These are phyloP conservation scores for Puntigrus tetrazona DNA, from an alignment of 2,113 vertebrate genomes.

Conservation along the genomic window DNA sequence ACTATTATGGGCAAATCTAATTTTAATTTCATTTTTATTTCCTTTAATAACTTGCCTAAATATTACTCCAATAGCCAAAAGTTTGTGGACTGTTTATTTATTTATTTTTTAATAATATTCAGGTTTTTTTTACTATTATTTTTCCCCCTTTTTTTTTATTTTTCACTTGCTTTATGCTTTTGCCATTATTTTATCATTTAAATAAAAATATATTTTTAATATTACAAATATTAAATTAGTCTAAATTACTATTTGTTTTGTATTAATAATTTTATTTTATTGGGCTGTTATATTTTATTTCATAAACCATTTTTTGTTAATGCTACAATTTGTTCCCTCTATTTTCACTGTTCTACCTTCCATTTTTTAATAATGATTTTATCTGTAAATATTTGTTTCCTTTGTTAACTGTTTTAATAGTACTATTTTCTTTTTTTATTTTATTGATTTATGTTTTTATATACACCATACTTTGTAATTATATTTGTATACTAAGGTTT, in stretches of 20 bases:
- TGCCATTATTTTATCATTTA: too few relatives aligned
- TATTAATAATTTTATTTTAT: too few relatives aligned
- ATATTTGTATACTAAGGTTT: neutral
- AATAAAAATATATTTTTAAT: too few relatives aligned
- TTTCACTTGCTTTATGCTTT: too few relatives aligned
- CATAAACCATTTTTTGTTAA: neutral
- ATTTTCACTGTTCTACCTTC: neutral
- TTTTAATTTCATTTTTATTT: neutral
- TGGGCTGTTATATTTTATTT: neutral
- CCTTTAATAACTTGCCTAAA: neutral
- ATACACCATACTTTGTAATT: neutral
- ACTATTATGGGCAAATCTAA: neutral
- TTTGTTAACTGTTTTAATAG: neutral
- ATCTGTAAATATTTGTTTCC: neutral
- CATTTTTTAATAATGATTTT: neutral
- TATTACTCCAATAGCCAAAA: neutral
- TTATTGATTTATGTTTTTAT: neutral
- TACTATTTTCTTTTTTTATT: neutral
- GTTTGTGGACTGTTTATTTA: neutral
- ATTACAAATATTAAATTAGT: too few relatives aligned
- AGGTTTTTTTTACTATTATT: neutral
- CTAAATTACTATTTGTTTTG: too few relatives aligned
- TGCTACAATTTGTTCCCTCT: neutral
- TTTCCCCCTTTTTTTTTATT: too few relatives aligned
- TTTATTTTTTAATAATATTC: neutral